Evolutionary conservation across 2,888 invertebrate genomes (phyloP).

Genomic region (Elegia similella): DNA sequence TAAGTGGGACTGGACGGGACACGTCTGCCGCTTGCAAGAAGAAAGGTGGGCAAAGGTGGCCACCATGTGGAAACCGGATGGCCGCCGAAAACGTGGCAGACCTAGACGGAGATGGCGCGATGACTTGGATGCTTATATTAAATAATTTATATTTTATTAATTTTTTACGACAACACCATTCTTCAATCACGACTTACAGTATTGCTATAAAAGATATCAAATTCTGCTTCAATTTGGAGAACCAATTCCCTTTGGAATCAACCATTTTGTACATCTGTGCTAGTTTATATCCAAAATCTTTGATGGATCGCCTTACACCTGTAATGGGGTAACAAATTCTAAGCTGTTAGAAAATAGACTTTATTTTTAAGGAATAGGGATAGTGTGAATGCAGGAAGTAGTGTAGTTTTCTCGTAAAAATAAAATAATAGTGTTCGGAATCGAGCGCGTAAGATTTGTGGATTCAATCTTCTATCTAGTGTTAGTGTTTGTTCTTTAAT

Average conservation of each 20-base stretch:
- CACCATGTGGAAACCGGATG: no score
- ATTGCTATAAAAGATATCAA: neutral
- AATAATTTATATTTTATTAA: no score
- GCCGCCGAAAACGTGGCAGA: no score
- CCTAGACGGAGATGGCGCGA: no score
- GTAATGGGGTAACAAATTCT: neutral
- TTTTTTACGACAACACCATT: neutral
- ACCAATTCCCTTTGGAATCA: neutral
- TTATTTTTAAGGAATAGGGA: neutral
- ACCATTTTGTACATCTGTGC: slow-evolving; percentile 10
- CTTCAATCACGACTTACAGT: neutral
- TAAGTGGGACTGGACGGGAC: no score
- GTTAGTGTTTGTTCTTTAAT: neutral
- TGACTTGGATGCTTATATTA: no score
- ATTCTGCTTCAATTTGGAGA: neutral
- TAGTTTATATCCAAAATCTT: slow-evolving; percentile 5
- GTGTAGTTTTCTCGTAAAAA: neutral
- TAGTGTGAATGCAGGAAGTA: neutral
- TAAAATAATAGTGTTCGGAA: slow-evolving; percentile 15
- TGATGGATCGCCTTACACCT: slow-evolving; percentile 11
- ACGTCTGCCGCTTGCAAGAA: no score
- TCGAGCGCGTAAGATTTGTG: slow-evolving; percentile 15
- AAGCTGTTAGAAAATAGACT: neutral
- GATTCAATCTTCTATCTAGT: neutral
- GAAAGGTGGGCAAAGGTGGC: no score